Evolutionary conservation across 2,113 vertebrate genomes (phyloP), one percentile per base, ranked within the genome.

Genomic region (Rhinogobius similis): DNA sequence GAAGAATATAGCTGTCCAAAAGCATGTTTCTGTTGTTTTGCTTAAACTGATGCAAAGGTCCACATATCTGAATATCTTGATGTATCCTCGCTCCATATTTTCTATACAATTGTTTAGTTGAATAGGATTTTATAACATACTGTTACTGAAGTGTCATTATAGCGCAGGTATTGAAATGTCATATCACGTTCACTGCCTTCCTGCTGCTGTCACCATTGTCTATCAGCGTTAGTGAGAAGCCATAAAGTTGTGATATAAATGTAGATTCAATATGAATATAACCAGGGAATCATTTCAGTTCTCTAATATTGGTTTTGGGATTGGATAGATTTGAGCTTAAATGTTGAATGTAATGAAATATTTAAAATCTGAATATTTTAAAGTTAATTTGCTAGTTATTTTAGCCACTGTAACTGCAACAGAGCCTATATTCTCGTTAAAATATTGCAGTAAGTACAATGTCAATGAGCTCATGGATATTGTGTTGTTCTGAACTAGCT

Each of bases 241-340:
- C 10, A n/a, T n/a, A 61, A 18, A 36, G 58, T 36, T 3, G 62
- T 24, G 24, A 63, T 41, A 63, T 43, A 63, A 63, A 63, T 63
- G 62, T 23, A 63, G 62, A 63, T 63, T 63, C 21, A 43, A 6
- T 63, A 21, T 24, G 11, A 24, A 23, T 23, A 43, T 6, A 39
- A 41, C 7, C 24, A 3, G 13, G 38, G 18, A 6, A 11, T n/a
- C 58, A 9, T 20, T 61, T 36, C 36, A 5, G 20, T 61, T 61
- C 38, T n/a, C 10, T 61, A 11, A 61, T 11, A n/a, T 38, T 36
- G 58, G 29, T 36, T 61, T 61, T 61, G 14, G 20, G 58, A 29
- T 61, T n/a, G 58, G 29, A 11, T n/a, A 61, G 29, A 38, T 61
- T 61, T 36, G 18, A 32, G 58, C 18, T 32, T 10, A n/a, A 32